Percentiles rank a stretch among this genome's conserved stretches.
These are phyloP conservation scores for Notarius lentiginosus DNA, from an alignment of 2,113 vertebrate species.

Conservation along the genomic window DNA sequence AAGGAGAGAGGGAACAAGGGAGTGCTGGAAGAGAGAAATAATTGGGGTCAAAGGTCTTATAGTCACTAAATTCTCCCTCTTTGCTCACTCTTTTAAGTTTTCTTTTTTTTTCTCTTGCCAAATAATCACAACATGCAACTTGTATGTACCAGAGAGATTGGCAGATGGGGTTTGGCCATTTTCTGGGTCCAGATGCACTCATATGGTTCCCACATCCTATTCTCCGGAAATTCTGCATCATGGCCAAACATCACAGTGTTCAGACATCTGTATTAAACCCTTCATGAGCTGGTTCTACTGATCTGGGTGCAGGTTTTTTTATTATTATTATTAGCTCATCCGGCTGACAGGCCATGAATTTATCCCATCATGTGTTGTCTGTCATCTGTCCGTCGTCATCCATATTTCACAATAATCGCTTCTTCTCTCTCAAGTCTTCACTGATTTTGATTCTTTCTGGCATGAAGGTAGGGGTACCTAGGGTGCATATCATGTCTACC, in stretches of 20 bases:
- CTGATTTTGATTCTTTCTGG: too few relatives aligned
- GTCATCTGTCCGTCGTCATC: too few relatives aligned
- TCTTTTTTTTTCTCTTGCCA: neutral
- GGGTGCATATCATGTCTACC: too few relatives aligned
- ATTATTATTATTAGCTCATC: too few relatives aligned
- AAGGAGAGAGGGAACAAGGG: neutral
- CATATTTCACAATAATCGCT: too few relatives aligned
- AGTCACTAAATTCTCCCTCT: slow-evolving; percentile 5
- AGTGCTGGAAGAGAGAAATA: slow-evolving; percentile 7
- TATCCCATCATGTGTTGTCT: too few relatives aligned
- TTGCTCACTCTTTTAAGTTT: neutral
- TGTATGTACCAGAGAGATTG: neutral
- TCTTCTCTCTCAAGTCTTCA: too few relatives aligned
- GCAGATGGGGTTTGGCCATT: neutral
- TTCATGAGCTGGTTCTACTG: neutral
- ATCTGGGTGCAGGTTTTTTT: neutral
- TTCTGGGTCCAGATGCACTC: neutral
- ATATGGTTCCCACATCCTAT: neutral
- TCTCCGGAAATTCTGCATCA: neutral
- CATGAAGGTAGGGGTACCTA: too few relatives aligned
- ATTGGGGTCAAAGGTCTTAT: neutral
- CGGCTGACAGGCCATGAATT: too few relatives aligned
- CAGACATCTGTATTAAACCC: neutral
- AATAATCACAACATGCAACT: neutral
- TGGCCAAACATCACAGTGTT: neutral